These are phyloP conservation scores for Drosophila sulfurigaster DNA, from an alignment of 1,140 invertebrate species.

Conservation along the genomic window DNA sequence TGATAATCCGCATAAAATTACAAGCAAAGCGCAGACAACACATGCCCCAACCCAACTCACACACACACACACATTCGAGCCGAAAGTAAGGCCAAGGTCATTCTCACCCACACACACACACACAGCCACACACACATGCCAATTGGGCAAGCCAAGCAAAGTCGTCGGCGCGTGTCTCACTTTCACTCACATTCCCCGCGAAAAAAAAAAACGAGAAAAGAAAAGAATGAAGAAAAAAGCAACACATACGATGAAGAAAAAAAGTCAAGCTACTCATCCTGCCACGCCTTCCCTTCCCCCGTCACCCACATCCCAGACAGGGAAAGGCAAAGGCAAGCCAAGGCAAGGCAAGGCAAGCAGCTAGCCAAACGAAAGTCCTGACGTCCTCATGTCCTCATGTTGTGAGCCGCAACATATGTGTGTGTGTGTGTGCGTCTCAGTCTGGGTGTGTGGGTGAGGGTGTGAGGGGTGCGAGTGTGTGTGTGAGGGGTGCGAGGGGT, in stretches of 20 bases:
- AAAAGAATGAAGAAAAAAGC: slow-evolving; percentile 13
- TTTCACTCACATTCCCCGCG: slow-evolving; percentile 49
- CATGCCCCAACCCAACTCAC: slow-evolving; percentile 35
- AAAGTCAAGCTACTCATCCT: slow-evolving; percentile 33
- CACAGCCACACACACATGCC: slow-evolving; percentile 40
- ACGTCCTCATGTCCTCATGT: neutral
- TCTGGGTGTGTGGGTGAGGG: neutral
- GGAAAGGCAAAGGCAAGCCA: neutral
- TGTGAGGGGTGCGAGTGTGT: slow-evolving; percentile 20
- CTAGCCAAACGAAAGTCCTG: slow-evolving; percentile 68
- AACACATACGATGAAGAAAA: slow-evolving; percentile 11
- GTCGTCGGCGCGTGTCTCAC: slow-evolving; percentile 70
- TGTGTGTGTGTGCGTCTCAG: neutral
- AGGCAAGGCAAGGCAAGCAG: slow-evolving; percentile 27
- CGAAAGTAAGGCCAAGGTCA: slow-evolving; percentile 82
- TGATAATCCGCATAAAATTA: slow-evolving; percentile 84
- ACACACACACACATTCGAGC: slow-evolving; percentile 28
- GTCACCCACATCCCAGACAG: slow-evolving; percentile 8
- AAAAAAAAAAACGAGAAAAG: slow-evolving; percentile 2
- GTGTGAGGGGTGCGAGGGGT: slow-evolving; percentile 16
- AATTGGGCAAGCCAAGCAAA: slow-evolving; percentile 74
- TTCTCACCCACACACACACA: slow-evolving; percentile 43
- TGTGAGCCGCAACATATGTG: slow-evolving; percentile 39
- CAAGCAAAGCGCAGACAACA: slow-evolving; percentile 63
- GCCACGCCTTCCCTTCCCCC: neutral